Evolutionary conservation across 2,888 invertebrate species (phyloP).

Genomic region (Euspilapteryx auroguttella): DNA sequence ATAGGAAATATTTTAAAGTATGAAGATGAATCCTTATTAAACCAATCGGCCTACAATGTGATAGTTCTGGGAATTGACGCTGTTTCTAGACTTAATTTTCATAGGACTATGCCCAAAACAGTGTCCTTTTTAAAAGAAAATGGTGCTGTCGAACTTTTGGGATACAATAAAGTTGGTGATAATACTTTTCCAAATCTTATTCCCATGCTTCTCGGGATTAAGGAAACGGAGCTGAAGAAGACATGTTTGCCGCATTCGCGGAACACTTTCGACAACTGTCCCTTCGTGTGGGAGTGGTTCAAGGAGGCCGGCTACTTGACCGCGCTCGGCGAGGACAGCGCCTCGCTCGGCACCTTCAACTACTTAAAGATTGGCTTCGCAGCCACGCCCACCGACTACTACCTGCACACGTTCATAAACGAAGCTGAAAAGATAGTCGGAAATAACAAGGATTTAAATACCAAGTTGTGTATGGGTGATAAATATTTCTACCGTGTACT

Average conservation of each 20-base stretch:
- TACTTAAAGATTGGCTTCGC: constrained; percentile 77
- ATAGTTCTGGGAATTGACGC: constrained; percentile 84
- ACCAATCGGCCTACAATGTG: constrained; percentile 60
- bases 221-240: constrained; percentile 63
- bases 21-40: constrained; percentile 16
- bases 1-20: constrained; percentile 10
- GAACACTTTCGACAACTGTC: constrained; percentile 74
- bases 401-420: constrained; percentile 73
- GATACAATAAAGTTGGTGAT: constrained; percentile 92
- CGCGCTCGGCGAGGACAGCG: constrained; percentile 81
- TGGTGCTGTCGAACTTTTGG: constrained; percentile 75
- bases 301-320: constrained; percentile 74
- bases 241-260: constrained; percentile 64
- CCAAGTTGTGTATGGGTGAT: constrained; percentile 70
- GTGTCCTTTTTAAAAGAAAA: constrained; percentile 62
- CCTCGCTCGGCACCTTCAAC: constrained; percentile 78
- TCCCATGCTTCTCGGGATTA: constrained; percentile 75
- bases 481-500: constrained; percentile 71
- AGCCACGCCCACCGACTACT: constrained; percentile 83
- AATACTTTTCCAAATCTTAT: constrained; percentile 92
- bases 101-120: constrained; percentile 81
- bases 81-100: constrained; percentile 82
- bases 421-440: constrained; percentile 70
- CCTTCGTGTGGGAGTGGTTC: constrained; percentile 83
- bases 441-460: constrained; percentile 64